Percentiles rank a stretch among this genome's conserved stretches.
Conservation (phyloP, 2,888 invertebrate species). For the Amaurobius ferox region DNA sequence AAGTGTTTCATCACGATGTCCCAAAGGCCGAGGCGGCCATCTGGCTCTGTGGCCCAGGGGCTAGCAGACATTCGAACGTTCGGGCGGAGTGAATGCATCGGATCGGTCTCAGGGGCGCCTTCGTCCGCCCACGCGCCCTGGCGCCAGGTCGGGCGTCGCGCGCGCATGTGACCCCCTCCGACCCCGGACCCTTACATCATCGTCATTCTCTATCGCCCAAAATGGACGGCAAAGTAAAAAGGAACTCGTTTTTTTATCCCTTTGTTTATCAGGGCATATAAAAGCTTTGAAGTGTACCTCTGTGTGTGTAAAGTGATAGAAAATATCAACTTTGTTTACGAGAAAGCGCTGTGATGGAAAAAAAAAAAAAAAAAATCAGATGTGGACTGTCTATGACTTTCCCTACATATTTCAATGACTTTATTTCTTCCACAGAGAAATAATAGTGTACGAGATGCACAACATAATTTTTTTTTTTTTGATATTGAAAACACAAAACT, state of each 20-base stretch:
- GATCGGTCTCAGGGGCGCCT: neutral
- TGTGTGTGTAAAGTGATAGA: too few species aligned
- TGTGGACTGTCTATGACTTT: too few species aligned
- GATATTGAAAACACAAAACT: too few species aligned
- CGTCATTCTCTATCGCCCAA: conserved; percentile 4
- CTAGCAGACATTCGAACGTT: neutral
- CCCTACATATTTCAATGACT: too few species aligned
- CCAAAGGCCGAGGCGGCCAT: neutral
- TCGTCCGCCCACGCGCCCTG: neutral
- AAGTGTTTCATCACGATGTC: too few species aligned
- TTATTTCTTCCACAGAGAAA: too few species aligned
- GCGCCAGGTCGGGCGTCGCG: conserved; percentile 10
- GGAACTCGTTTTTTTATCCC: neutral
- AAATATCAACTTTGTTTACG: neutral
- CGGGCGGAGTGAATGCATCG: neutral
- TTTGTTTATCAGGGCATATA: neutral
- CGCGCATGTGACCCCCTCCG: neutral
- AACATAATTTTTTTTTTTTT: too few species aligned
- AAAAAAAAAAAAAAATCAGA: too few species aligned
- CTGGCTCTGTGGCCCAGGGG: neutral
- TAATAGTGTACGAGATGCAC: too few species aligned
- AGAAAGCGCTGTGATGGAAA: too few species aligned
- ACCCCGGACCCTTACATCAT: neutral
- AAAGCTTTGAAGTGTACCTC: neutral
- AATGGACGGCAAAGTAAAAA: neutral